Conservation (phyloP, 2,113 vertebrate genomes). For the Chloebia gouldiae region DNA sequence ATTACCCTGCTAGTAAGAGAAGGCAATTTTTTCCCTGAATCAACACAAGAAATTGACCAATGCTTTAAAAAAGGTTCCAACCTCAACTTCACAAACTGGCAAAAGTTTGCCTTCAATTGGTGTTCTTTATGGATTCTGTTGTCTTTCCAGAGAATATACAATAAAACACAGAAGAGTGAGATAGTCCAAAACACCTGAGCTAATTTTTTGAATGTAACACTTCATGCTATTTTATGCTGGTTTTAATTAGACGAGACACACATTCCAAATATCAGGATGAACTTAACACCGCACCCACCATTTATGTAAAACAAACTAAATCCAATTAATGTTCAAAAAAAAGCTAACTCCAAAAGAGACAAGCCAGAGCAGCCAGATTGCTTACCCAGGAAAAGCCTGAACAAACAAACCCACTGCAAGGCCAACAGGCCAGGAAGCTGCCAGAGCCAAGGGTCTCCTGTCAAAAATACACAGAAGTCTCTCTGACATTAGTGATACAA, state of each 20-base stretch:
- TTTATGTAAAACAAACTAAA: not conserved
- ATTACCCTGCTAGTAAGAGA: not conserved
- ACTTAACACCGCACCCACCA: not conserved
- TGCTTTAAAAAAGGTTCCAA: not conserved
- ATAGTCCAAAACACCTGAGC: not conserved
- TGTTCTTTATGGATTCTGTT: not conserved
- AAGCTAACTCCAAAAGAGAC: not conserved
- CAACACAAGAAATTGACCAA: not conserved
- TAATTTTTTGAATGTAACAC: not conserved
- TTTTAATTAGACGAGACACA: not conserved
- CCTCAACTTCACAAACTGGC: not conserved
- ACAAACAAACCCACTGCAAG: not conserved
- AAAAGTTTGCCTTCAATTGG: not conserved
- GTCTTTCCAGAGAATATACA: not conserved
- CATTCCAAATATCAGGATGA: not conserved
- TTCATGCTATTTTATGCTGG: not conserved
- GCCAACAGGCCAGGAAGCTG: constrained; percentile 8
- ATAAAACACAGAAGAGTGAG: not conserved
- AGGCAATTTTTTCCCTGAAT: not conserved
- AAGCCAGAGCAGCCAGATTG: not conserved
- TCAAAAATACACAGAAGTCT: not conserved
- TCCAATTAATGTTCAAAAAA: not conserved
- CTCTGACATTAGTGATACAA: not conserved
- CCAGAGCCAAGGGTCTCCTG: not conserved
- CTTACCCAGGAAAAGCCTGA: not conserved